These are phyloP conservation scores for Novumbra hubbsi DNA, from an alignment of 2,797 vertebrate species.

Conservation along the genomic window DNA sequence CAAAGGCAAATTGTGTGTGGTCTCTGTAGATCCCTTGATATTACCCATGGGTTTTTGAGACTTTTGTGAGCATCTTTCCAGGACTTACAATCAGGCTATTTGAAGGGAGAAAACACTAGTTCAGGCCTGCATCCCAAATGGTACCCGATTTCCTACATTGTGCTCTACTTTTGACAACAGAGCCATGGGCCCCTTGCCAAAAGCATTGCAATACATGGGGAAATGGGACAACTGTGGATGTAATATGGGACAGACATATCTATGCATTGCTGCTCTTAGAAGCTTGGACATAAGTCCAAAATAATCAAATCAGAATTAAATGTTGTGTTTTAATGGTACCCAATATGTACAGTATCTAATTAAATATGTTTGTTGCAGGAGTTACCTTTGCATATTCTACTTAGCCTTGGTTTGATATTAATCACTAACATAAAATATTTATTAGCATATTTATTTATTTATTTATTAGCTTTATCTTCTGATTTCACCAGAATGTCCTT, in stretches of 20 bases:
- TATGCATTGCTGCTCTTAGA: constrained; percentile 40
- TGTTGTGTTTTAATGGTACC: constrained; percentile 14
- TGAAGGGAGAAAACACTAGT: not conserved
- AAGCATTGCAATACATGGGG: not conserved
- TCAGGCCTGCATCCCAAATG: not conserved
- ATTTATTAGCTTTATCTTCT: not conserved
- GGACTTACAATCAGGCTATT: not conserved
- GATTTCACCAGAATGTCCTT: not conserved
- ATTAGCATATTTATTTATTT: not conserved
- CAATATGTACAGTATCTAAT: not conserved
- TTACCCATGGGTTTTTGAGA: too few relatives aligned
- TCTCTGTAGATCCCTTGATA: too few relatives aligned
- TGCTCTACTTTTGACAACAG: not conserved
- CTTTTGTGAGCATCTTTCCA: not conserved
- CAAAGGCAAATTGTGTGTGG: too few relatives aligned
- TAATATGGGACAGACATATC: constrained; percentile 18
- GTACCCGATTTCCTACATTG: not conserved
- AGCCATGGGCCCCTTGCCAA: not conserved
- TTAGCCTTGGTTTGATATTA: not conserved
- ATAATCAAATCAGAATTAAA: constrained; percentile 46
- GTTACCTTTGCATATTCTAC: not conserved
- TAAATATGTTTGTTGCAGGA: not conserved
- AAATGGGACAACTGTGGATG: not conserved
- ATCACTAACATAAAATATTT: not conserved
- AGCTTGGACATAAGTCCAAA: constrained; percentile 43